A percentile compares a stretch with the other conserved stretches of the same genome.
Conservation (phyloP, 2,113 vertebrate species). For the Pipra filicauda region DNA sequence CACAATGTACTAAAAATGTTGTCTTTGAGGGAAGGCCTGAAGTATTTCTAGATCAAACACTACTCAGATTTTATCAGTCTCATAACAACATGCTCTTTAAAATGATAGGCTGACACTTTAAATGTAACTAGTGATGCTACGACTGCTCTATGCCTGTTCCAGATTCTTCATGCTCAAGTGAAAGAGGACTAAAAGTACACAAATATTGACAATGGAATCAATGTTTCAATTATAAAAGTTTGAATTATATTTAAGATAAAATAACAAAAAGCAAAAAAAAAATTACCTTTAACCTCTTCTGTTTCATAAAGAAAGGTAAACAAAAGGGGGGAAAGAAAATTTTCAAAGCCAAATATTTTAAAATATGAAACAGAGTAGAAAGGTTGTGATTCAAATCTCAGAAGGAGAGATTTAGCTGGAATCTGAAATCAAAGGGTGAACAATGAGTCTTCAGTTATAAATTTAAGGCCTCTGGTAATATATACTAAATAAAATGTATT, state of each 20-base stretch:
- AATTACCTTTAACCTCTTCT: not conserved
- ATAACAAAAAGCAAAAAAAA: not conserved
- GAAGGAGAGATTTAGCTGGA: conserved; percentile 7
- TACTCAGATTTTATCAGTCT: not conserved
- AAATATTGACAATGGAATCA: not conserved
- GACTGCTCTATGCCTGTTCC: not conserved
- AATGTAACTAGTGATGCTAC: not conserved
- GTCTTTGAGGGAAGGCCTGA: not conserved
- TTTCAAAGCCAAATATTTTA: not conserved
- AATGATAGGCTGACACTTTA: not conserved
- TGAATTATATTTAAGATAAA: not conserved
- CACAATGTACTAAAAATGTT: not conserved
- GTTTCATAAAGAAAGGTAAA: not conserved
- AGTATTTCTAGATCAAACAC: not conserved
- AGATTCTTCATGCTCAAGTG: not conserved
- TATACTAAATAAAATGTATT: not conserved
- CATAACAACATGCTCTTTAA: not conserved
- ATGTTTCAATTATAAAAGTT: not conserved
- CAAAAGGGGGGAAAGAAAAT: not conserved
- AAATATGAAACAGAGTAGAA: not conserved
- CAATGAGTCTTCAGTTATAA: not conserved
- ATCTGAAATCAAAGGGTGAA: conserved; percentile 25
- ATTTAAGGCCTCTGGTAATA: not conserved
- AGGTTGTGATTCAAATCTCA: not conserved
- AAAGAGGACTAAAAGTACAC: not conserved